Conservation (phyloP, 2,113 vertebrate genomes). For the Muntiacus reevesi region DNA sequence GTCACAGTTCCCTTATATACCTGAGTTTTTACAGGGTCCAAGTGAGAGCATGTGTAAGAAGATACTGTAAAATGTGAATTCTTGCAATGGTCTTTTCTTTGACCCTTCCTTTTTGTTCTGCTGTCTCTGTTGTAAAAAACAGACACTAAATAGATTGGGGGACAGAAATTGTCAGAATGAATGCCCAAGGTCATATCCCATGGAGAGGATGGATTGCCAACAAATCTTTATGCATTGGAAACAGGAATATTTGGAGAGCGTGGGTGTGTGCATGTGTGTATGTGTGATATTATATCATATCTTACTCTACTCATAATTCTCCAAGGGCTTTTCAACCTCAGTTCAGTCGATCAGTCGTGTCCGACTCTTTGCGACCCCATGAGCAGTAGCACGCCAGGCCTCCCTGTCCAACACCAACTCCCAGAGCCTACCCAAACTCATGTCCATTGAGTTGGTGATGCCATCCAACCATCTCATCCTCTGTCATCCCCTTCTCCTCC, state of each 20-base stretch:
- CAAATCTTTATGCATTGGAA: not conserved
- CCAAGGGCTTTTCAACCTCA: not conserved
- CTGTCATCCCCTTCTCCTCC: not conserved
- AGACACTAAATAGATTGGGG: not conserved
- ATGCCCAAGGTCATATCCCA: not conserved
- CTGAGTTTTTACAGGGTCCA: not conserved
- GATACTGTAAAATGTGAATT: not conserved
- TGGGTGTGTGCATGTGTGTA: not conserved
- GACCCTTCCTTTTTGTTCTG: not conserved
- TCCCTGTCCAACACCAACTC: not conserved
- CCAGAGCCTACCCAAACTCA: not conserved
- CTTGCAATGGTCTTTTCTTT: not conserved
- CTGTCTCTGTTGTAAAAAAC: not conserved
- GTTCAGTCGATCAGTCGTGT: not conserved
- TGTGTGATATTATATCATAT: not conserved
- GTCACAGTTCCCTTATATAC: not conserved
- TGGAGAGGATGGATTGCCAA: not conserved
- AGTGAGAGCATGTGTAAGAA: not conserved
- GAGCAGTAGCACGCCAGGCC: not conserved
- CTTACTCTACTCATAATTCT: not conserved
- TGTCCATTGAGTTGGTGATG: not conserved
- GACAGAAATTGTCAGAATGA: not conserved
- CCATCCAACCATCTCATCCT: not conserved
- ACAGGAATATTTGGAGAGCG: not conserved
- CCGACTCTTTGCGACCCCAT: not conserved